Evolutionary conservation across 2,888 invertebrate species (phyloP).

Genomic region (Psococerastis gibbosa): DNA sequence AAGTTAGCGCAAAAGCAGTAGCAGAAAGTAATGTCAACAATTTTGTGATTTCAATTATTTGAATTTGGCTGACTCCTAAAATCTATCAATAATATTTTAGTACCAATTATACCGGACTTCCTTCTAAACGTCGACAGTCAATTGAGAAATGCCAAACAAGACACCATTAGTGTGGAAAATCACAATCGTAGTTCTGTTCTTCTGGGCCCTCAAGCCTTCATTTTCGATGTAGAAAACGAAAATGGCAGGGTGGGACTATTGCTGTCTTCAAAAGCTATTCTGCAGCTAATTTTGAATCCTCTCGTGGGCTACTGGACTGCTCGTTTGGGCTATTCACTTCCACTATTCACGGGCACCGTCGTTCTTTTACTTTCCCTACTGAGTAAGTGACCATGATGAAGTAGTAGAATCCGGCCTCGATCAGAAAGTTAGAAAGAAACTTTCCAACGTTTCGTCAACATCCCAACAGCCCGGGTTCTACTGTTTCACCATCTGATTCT

Average conservation of each 20-base stretch:
- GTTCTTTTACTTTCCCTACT: slow-evolving; percentile 45
- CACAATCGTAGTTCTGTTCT: background rate
- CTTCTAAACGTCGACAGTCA: slow-evolving; percentile 30
- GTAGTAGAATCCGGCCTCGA: too few relatives aligned
- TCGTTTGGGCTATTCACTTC: slow-evolving; percentile 43
- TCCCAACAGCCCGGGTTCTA: too few relatives aligned
- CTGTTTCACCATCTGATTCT: too few relatives aligned
- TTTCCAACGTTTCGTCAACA: too few relatives aligned
- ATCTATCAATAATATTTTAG: too few relatives aligned
- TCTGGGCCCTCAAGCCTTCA: background rate
- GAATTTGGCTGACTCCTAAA: too few relatives aligned
- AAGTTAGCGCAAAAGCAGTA: too few relatives aligned
- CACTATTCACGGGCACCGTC: slow-evolving; percentile 46
- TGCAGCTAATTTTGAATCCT: slow-evolving; percentile 60
- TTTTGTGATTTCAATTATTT: too few relatives aligned
- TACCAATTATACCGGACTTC: slow-evolving; percentile 63
- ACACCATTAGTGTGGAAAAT: background rate
- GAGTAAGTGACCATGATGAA: too few relatives aligned
- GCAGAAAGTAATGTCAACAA: too few relatives aligned
- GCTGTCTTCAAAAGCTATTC: slow-evolving; percentile 57
- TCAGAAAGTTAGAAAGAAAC: too few relatives aligned
- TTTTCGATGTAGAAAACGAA: slow-evolving; percentile 16
- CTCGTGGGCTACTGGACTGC: slow-evolving; percentile 48
- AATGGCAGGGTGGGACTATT: slow-evolving; percentile 48
- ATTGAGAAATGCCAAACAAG: slow-evolving; percentile 12